Conservation (phyloP, 2,888 invertebrate genomes). For the Cylindroiulus punctatus region DNA sequence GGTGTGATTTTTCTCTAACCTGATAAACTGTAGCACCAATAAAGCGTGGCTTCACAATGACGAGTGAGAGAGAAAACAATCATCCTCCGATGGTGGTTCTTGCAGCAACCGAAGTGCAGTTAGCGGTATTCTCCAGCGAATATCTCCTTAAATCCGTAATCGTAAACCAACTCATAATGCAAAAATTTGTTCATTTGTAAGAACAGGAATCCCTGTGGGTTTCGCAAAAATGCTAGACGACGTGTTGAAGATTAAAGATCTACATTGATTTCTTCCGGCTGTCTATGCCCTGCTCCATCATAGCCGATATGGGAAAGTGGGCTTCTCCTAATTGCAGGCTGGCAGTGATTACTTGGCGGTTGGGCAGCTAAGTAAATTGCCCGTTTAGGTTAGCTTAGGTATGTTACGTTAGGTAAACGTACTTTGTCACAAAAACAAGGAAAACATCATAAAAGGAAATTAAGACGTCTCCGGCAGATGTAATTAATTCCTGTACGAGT, state of each 20-base stretch:
- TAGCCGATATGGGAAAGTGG: too few species aligned
- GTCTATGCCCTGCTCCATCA: too few species aligned
- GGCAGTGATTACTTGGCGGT: too few species aligned
- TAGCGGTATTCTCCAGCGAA: background rate
- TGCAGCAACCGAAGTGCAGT: background rate
- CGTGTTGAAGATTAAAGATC: background rate
- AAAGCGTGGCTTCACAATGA: slow-evolving; percentile 8
- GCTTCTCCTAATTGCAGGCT: too few species aligned
- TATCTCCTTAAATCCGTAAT: background rate
- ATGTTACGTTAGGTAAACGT: too few species aligned
- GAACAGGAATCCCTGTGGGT: background rate
- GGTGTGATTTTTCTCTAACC: slow-evolving; percentile 17
- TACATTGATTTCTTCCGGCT: background rate
- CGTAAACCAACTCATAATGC: slow-evolving; percentile 13
- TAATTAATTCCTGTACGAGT: too few species aligned
- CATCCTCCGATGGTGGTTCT: background rate
- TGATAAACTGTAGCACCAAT: slow-evolving; percentile 30
- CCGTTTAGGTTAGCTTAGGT: too few species aligned
- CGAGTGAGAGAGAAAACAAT: slow-evolving; percentile 17
- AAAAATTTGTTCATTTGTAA: background rate
- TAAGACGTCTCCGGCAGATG: too few species aligned
- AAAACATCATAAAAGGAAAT: too few species aligned
- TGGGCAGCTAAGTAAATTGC: too few species aligned
- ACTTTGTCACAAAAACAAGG: too few species aligned
- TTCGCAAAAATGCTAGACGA: background rate